Base-by-base conservation (phyloP, 1,140 invertebrate species). In the Melipona quadrifasciata region DNA sequence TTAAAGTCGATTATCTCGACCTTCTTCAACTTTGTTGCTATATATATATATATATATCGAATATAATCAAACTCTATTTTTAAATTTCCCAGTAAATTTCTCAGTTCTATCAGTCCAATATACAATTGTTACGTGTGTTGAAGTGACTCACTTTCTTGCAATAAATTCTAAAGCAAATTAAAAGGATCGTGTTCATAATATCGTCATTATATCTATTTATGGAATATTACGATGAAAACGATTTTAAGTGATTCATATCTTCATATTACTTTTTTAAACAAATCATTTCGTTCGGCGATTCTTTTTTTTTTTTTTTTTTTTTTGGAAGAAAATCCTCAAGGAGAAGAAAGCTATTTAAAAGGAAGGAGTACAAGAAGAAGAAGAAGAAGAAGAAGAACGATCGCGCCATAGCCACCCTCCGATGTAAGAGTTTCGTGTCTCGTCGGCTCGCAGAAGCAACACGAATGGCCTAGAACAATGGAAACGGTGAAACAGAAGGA, bases 381-480 rank as follows among this genome's bases (percentile, higher is more conserved):
- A 12, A 31, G n/a, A 16, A 39, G 16, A 31, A 16, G 19, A 47
- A 39, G 27, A 61, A 39, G 31, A n/a, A 51, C 6, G 14, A 61
- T 51, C 24, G 47, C 39, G 74, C 34, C 55, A 61, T 61, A 34
- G 5, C 47, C 17, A 8, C 10, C 51, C 19, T 1, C 16, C 12
- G 47, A 64, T 57, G 58, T 21, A 51, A 47, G n/a, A n/a, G 57
- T 47, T 77, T 77, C 74, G 74, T 77, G 74, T 51, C 24, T 19
- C 47, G 47, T 11, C 58, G 74, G 16, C 34, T 47, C 34, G 55
- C 55, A 58, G 73, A 64, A 61, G 57, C 58, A 64, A n/a, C 76
- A 78, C 76, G 76, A 78, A 53, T n/a, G 75, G 58, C 39, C 17
- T 79, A 79, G 68, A 72, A 80, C 82, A 80, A 80, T 79, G 77